Evolutionary conservation across 1,140 invertebrate species (phyloP).

Genomic region (Ceratosolen solmsi): DNA sequence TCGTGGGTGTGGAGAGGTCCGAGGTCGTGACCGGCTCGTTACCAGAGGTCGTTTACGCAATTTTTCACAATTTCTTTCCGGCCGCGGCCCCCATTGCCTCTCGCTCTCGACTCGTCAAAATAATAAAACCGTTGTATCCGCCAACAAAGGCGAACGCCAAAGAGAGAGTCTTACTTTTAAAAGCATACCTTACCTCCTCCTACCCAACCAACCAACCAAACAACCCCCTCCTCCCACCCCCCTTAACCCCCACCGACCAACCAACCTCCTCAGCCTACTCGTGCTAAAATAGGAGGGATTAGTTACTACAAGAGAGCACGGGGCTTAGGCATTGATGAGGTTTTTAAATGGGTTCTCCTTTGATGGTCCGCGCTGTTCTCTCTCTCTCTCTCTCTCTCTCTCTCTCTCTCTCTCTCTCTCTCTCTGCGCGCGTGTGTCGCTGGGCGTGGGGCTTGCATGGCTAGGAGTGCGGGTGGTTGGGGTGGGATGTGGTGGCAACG

Average conservation of each 20-base stretch:
- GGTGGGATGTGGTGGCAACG: slow-evolving; percentile 49
- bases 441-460: too few relatives aligned
- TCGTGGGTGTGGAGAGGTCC: neutral
- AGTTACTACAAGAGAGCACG: slow-evolving; percentile 71
- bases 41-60: slow-evolving; percentile 53
- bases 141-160: slow-evolving; percentile 66
- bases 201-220: neutral
- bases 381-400: slow-evolving; percentile 19
- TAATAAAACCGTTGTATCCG: slow-evolving; percentile 72
- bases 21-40: slow-evolving; percentile 49
- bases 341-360: slow-evolving; percentile 75
- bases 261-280: slow-evolving; percentile 47
- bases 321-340: slow-evolving; percentile 75
- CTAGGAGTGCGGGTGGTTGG: too few relatives aligned
- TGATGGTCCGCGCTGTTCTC: slow-evolving; percentile 65
- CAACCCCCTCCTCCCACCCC: neutral
- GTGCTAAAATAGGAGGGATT: slow-evolving; percentile 75
- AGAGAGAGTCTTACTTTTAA: slow-evolving; percentile 70
- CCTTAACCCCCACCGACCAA: slow-evolving; percentile 33
- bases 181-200: slow-evolving; percentile 60
- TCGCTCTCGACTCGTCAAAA: slow-evolving; percentile 58
- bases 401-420: slow-evolving; percentile 17
- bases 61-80: slow-evolving; percentile 51
- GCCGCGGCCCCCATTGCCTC: neutral
- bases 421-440: neutral